A percentile compares a stretch with the other conserved stretches of the same genome.
Evolutionary conservation across 2,888 invertebrate species (phyloP).

Genomic region (Cyclophora albipunctata): DNA sequence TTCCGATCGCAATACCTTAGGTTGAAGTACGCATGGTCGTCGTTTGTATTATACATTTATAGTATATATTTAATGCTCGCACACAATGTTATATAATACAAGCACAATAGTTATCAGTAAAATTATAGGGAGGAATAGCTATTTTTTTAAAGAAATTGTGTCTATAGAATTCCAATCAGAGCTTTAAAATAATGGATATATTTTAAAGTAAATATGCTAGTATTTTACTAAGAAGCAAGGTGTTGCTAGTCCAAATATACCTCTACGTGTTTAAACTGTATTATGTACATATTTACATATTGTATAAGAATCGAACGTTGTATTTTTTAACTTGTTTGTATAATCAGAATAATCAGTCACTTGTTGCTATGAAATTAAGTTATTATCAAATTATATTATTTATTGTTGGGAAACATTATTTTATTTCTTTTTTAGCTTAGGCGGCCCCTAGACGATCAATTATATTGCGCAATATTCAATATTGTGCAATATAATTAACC

Average conservation of each 20-base stretch:
- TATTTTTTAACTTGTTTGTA: constrained; percentile 13
- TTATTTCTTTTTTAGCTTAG: constrained; percentile 3
- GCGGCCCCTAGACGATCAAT: no score
- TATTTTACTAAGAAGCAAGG: background rate
- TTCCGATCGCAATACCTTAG: constrained; percentile 40
- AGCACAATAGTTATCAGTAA: constrained; percentile 1
- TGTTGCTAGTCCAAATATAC: constrained; percentile 26
- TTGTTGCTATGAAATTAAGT: constrained; percentile 6
- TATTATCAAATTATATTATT: constrained; percentile 18
- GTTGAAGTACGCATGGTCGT: constrained; percentile 50
- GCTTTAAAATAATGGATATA: background rate
- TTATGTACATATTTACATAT: constrained; percentile 14
- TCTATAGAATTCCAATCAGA: background rate
- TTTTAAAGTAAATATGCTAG: background rate
- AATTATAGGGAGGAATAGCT: background rate
- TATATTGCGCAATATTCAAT: no score
- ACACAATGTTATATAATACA: constrained; percentile 25
- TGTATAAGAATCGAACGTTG: constrained; percentile 16
- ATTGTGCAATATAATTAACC: no score
- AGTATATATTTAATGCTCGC: constrained; percentile 42
- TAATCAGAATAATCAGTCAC: constrained; percentile 4
- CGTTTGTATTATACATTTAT: constrained; percentile 52
- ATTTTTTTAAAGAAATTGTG: no score
- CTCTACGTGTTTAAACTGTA: constrained; percentile 13
- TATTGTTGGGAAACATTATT: constrained; percentile 17